Percentiles rank a stretch among this genome's conserved stretches.
These are phyloP conservation scores for Neodiprion lecontei DNA, from an alignment of 1,140 invertebrate genomes.

Conservation along the genomic window DNA sequence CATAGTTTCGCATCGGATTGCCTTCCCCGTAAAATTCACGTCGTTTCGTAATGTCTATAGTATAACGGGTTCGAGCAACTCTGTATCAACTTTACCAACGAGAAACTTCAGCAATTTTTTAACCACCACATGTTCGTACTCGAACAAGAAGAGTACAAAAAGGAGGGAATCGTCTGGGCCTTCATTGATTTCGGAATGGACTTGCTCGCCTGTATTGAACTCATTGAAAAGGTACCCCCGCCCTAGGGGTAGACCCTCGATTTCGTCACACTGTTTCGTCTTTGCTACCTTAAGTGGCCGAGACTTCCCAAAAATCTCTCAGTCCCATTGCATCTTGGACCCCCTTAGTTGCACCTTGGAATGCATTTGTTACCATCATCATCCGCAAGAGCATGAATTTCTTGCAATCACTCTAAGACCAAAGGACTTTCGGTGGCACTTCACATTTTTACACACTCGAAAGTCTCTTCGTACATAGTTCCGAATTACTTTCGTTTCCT, in stretches of 20 bases:
- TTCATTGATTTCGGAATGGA: constrained; percentile 99
- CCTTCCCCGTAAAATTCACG: no score
- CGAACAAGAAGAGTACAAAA: constrained; percentile 97
- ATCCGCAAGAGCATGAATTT: neutral
- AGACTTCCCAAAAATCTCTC: neutral
- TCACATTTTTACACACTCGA: no score
- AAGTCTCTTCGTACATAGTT: no score
- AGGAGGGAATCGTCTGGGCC: constrained; percentile 91
- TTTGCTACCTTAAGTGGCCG: constrained; percentile 8
- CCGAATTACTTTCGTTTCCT: no score
- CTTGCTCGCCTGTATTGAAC: constrained; percentile 93
- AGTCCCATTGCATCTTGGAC: neutral
- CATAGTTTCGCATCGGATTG: no score
- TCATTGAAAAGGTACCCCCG: constrained; percentile 91
- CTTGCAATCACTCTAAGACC: neutral
- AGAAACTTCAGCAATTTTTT: constrained; percentile 97
- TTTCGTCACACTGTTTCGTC: constrained; percentile 12
- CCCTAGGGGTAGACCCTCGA: neutral
- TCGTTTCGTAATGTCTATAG: constrained; percentile 59
- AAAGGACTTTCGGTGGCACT: no score
- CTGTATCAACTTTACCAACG: constrained; percentile 99
- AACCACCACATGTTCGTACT: constrained; percentile 98
- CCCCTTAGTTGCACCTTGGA: neutral
- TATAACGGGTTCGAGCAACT: constrained; percentile 98
- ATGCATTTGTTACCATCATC: neutral